Base-by-base conservation (phyloP, 2,113 vertebrate genomes). In the Haemorhous mexicanus region DNA sequence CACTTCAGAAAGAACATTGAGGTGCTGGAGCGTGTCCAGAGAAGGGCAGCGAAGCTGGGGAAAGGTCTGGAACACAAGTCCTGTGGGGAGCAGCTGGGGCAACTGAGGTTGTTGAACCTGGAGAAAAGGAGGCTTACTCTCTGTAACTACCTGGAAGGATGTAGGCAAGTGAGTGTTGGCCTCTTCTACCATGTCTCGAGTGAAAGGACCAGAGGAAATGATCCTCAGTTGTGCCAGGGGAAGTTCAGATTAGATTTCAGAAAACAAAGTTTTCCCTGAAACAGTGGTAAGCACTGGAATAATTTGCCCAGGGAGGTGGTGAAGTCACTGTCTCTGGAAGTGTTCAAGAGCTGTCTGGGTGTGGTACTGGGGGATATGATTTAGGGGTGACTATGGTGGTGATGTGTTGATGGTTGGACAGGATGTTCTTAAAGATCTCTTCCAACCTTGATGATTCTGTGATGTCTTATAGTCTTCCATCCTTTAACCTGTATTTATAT, bases 31-130 rank as follows among this genome's bases (percentile, higher is more conserved):
- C 1, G 0, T 53, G 19, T 87, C 41, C 47, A 62, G 24, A 62
- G 19, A 16, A 55, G 16, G 41, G 13, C 24, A 55, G 9, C 0
- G 0, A 20, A 70, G 16, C 13, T 66, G 50, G 18, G 1, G 3
- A 58, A 37, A 19, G 16, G 13, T 64, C 43, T 32, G 68, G 32
- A 50, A 3, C 32, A 50, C 11, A 64, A 27, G 9, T 37, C 14
- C 11, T 59, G 17, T 59, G 13, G n/a, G 37, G 23, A 59, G 19
- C 2, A 4, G 28, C 19, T n/a, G 16, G 3, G 32, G 8, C 15
- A 81, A 22, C 32, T 23, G 44, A 4, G 22, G 10, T 1, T 74
- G 22, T n/a, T 67, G 11, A 50, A 7, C 23, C 23, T 67, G 28
- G 16, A 35, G 49, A 30, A 41, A 24, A 50, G 8, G 27, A 44